Base-by-base conservation (phyloP, 35 echinoderm and acorn worm genomes). In the Ophioderma brevispina region DNA sequence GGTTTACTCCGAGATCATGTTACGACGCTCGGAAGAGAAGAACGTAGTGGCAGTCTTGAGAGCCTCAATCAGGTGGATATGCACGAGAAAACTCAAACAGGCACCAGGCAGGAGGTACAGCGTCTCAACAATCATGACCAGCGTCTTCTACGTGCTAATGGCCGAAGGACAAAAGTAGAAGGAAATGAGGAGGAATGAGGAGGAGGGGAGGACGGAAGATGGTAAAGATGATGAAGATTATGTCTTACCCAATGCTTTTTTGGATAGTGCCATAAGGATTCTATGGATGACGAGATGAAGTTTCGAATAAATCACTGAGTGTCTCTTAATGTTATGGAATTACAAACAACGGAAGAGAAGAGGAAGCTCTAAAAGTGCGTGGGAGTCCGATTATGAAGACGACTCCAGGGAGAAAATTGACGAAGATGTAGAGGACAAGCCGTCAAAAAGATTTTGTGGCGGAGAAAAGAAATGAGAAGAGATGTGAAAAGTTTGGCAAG, bases 391-490 rank as follows among this genome's bases (percentile, higher is more conserved):
- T 30, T 87, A 94, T 32, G 87, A n/a, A n/a, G n/a, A 89, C 33
- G 94, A 89, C 14, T 76, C 82, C 2, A 76, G 93, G 8, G 80
- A 89, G 28, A 85, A 92, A 37, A 87, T 93, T 42, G 81, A 84
- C 42, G 97, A 95, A 28, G 93, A 99, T 77, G 81, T 93, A 28
- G 85, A 93, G 88, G 91, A 84, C 37, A 91, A 95, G 40, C 87
- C 87, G 0, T 39, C 30, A 32, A 95, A 91, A 75, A 75, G 80
- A 59, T 95, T 25, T 85, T 99, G 32, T 99, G 97, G 97, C 97
- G 34, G 97, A 93, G 0, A 87, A 99, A 75, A 99, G 93, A 55
- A 95, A 92, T 36, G 87, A 95, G 76, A 39, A 23, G 97, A 99
- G 18, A 89, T 87, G 1, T 90, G 89, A 1, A 91, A 85, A 25